Conservation (phyloP, 2,888 invertebrate species). For the Eilema depressum region DNA sequence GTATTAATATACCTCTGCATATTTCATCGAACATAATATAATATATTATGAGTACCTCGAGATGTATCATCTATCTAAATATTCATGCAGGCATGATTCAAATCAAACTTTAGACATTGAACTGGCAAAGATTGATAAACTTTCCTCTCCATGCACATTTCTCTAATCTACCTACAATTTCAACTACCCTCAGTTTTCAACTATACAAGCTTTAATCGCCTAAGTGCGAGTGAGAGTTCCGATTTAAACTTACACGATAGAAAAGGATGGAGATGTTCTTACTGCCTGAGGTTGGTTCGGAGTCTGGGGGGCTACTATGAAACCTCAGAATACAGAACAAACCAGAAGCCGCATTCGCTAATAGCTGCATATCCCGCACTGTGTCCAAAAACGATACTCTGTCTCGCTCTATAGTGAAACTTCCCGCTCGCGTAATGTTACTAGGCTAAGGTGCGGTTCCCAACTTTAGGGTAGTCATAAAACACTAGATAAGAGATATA, state of each 20-base stretch:
- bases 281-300: neutral
- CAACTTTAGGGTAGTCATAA: too few relatives aligned
- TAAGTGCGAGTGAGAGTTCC: neutral
- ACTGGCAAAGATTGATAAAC: neutral
- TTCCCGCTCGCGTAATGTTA: too few relatives aligned
- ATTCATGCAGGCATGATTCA: neutral
- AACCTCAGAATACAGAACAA: too few relatives aligned
- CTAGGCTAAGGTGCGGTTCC: too few relatives aligned
- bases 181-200: neutral
- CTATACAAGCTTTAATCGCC: constrained; percentile 1
- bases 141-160: neutral
- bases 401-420: too few relatives aligned
- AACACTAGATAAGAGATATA: too few relatives aligned
- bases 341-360: too few relatives aligned
- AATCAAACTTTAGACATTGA: neutral
- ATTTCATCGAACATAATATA: too few relatives aligned
- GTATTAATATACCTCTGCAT: too few relatives aligned
- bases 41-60: too few relatives aligned
- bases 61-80: neutral
- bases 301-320: neutral
- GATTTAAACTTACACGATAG: neutral
- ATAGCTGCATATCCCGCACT: too few relatives aligned
- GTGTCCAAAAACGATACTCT: too few relatives aligned
- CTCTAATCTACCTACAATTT: neutral
- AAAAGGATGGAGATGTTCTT: neutral